phyloP scores from a whole-genome alignment of 2,797 vertebrate genomes.

The Takifugu rubripes region DNA sequence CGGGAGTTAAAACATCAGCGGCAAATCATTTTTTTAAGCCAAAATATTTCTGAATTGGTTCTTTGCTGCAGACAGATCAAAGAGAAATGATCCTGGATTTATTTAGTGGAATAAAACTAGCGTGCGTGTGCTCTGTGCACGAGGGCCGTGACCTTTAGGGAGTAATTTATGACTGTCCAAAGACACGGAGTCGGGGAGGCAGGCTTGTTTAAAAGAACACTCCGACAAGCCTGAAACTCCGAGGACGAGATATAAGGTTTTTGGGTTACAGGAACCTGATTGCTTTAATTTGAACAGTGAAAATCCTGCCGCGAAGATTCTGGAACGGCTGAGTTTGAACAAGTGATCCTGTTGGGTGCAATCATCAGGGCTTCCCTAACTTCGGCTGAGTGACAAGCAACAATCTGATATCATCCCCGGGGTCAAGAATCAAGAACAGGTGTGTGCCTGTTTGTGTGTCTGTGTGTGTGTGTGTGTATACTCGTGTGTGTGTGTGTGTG shows the following conservation, averaged over 20 bases:
- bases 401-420: conserved; percentile 47
- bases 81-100: conserved; percentile 14
- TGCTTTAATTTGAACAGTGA: conserved; percentile 35
- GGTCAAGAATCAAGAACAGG: conserved; percentile 58
- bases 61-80: conserved; percentile 22
- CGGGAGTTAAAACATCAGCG: conserved; percentile 24
- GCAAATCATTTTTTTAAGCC: neutral
- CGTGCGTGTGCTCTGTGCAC: conserved; percentile 11
- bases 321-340: conserved; percentile 22
- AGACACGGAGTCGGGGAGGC: neutral
- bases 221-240: too few relatives aligned
- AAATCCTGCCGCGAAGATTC: conserved; percentile 21
- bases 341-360: conserved; percentile 34
- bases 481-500: neutral
- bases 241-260: neutral
- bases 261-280: conserved; percentile 17
- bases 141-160: conserved; percentile 23
- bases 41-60: conserved; percentile 19
- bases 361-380: conserved; percentile 31
- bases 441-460: conserved; percentile 37
- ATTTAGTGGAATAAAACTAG: conserved; percentile 13
- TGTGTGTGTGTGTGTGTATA: conserved; percentile 9
- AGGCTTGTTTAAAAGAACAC: too few relatives aligned
- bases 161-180: conserved; percentile 34
- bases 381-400: conserved; percentile 48